These are phyloP conservation scores for Hypotaenidia okinawae DNA, from an alignment of 2,797 vertebrate genomes.

Conservation along the genomic window DNA sequence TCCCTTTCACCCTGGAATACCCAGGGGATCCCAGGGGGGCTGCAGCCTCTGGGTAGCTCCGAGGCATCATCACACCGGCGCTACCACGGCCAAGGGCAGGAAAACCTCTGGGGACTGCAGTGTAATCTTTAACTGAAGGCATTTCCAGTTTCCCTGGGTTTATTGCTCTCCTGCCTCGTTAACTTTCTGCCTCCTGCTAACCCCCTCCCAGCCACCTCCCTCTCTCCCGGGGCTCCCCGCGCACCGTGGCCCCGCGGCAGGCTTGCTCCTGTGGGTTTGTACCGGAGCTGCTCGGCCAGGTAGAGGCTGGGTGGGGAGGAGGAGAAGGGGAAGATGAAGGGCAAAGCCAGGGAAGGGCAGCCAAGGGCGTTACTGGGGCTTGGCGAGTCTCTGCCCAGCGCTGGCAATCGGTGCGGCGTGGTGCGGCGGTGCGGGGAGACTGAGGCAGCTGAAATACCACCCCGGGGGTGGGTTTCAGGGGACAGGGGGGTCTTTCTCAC, in stretches of 20 bases:
- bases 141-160: background rate
- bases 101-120: no score
- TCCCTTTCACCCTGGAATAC: background rate
- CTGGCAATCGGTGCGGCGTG: background rate
- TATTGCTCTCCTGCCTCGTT: background rate
- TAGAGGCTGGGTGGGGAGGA: background rate
- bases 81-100: background rate
- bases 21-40: rapidly evolving
- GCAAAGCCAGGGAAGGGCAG: background rate
- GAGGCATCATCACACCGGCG: rapidly evolving
- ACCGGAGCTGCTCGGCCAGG: background rate
- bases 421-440: no score
- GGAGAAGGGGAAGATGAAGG: background rate
- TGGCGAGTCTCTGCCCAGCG: rapidly evolving
- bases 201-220: background rate
- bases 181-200: background rate
- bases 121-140: constrained; percentile 34
- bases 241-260: rapidly evolving
- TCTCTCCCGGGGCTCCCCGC: background rate
- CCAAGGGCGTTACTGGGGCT: background rate
- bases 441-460: rapidly evolving
- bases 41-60: rapidly evolving
- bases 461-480: background rate
- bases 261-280: background rate
- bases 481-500: background rate